Evolutionary conservation across 1,140 invertebrate species (phyloP), one percentile per base, ranked within the genome.

Genomic region (Planococcus citri): DNA sequence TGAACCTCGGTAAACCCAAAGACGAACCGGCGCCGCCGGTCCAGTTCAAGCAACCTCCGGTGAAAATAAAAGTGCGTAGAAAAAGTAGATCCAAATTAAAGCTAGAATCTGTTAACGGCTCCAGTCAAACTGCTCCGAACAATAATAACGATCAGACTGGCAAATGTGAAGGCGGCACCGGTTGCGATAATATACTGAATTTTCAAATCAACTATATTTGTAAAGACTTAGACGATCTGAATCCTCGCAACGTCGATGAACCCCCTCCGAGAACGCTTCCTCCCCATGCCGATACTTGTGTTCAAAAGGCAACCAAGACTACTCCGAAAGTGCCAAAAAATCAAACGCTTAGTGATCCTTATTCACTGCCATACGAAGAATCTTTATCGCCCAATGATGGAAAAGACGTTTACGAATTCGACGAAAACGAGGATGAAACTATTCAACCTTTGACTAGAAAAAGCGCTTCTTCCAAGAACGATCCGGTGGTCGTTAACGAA

Each of bases 351-450:
- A 64, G 17, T 24, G 24, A 64, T 10, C n/a, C n/a, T n/a, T 14
- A 64, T 64, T 25, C 22, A 25, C 25, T 25, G 21, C 60, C 25
- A 25, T 64, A 4, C 22, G 60, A n/a, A n/a, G n/a, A 64, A 25
- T 14, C 21, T 9, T 14, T 6, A 17, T 64, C 60, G 60, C 22
- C 21, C 3, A 64, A 64, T n/a, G n/a, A n/a, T 17, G 21, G 22
- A 14, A 64, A 64, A 64, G 60, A 64, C 17, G 25, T 64, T 64
- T 64, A 64, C 25, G 60, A 64, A 25, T 64, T 64, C 17, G 60
- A 64, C 9, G 60, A 64, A 12, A 20, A 64, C 3, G 60, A 64
- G 24, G 60, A 64, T 9, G 25, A 27, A 25, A 6, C 60, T 25
- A 64, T 64, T 27, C 60, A 64, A 64, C 60, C 60, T 2, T 20